Evolutionary conservation across 2,797 vertebrate genomes (phyloP).

Genomic region (Allobates femoralis): DNA sequence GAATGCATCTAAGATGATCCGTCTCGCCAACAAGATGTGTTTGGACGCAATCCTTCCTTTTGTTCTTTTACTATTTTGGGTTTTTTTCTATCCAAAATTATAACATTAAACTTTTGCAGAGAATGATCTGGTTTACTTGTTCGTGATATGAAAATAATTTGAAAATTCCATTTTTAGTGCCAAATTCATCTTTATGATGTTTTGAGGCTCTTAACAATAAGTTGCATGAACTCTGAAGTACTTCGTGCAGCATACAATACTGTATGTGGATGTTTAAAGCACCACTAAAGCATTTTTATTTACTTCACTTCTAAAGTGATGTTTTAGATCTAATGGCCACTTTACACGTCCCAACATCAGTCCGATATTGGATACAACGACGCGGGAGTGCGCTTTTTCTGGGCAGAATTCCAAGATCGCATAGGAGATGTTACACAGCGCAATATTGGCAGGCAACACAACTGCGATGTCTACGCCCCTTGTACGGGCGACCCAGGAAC

Average conservation of each 20-base stretch:
- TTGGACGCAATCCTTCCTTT: slow-evolving; percentile 31
- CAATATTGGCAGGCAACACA: too few relatives aligned
- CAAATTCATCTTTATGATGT: slow-evolving; percentile 15
- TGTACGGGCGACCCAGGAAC: too few relatives aligned
- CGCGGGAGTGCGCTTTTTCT: too few relatives aligned
- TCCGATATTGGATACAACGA: too few relatives aligned
- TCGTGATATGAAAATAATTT: slow-evolving; percentile 31
- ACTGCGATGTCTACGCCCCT: too few relatives aligned
- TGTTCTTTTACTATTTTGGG: slow-evolving; percentile 42
- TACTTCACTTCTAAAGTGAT: too few relatives aligned
- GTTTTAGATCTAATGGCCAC: too few relatives aligned
- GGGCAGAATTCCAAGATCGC: too few relatives aligned
- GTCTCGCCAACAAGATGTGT: slow-evolving; percentile 43
- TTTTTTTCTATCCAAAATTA: slow-evolving; percentile 35
- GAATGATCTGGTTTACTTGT: slow-evolving; percentile 8
- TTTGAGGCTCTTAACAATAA: not conserved
- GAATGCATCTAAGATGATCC: slow-evolving; percentile 6
- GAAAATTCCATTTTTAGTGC: slow-evolving; percentile 14
- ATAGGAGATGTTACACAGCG: too few relatives aligned
- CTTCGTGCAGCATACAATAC: not conserved
- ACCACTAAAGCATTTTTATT: too few relatives aligned
- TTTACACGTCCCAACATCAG: too few relatives aligned
- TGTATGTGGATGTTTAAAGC: not conserved
- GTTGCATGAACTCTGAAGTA: not conserved
- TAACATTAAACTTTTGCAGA: not conserved